A percentile compares a stretch with the other conserved stretches of the same genome.
Conservation (phyloP, 1,140 invertebrate species). For the Leptonema lineaticorne region DNA sequence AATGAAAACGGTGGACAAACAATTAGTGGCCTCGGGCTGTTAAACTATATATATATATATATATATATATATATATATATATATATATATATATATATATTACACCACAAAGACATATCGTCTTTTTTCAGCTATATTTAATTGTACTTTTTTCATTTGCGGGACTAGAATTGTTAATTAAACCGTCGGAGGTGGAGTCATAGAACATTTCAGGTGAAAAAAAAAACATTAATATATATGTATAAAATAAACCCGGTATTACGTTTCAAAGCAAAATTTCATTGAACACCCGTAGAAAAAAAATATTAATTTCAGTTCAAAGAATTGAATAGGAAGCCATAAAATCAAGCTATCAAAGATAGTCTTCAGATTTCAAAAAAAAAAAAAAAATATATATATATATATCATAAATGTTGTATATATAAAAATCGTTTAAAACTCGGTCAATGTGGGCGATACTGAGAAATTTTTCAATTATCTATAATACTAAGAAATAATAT, state of each 20-base stretch:
- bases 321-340: background rate
- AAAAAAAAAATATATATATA: no score
- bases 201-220: background rate
- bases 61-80: background rate
- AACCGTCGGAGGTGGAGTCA: background rate
- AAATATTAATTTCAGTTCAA: background rate
- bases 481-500: slow-evolving; percentile 9
- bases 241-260: no score
- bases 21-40: slow-evolving; percentile 13
- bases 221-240: no score
- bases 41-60: background rate
- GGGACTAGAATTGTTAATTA: background rate
- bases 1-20: slow-evolving; percentile 23
- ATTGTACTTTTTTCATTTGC: background rate
- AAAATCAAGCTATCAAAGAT: no score
- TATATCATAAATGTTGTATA: no score
- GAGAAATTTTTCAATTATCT: no score
- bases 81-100: no score
- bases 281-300: background rate
- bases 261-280: background rate
- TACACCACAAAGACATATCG: no score
- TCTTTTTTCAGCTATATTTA: slow-evolving; percentile 9
- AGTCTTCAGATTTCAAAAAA: no score
- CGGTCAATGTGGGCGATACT: no score
- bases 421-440: no score